These are phyloP conservation scores for Spodoptera picta DNA, from an alignment of 2,888 invertebrate species.

Conservation along the genomic window DNA sequence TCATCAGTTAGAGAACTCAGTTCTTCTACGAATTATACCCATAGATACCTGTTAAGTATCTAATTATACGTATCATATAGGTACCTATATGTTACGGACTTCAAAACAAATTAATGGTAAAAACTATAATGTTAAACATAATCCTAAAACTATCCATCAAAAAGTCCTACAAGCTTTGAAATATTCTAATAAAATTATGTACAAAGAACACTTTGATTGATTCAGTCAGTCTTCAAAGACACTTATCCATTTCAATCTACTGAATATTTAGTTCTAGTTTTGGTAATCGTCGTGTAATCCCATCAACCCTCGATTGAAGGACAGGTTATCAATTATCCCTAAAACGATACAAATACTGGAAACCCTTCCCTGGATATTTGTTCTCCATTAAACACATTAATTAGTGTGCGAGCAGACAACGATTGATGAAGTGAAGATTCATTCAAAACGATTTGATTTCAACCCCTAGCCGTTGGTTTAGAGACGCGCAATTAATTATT, in stretches of 20 bases:
- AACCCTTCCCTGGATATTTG: constrained; percentile 57
- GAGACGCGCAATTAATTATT: constrained; percentile 5
- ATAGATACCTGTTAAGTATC: too few relatives aligned
- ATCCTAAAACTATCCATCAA: too few relatives aligned
- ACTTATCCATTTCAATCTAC: constrained; percentile 6
- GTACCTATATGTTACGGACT: not conserved
- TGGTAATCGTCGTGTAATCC: constrained; percentile 17
- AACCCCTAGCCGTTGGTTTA: constrained; percentile 16
- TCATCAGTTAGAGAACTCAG: too few relatives aligned
- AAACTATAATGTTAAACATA: too few relatives aligned
- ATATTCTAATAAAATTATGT: too few relatives aligned
- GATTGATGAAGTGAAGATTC: constrained; percentile 62
- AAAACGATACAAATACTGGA: constrained; percentile 51
- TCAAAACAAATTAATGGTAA: constrained; percentile 55
- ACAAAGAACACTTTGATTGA: too few relatives aligned
- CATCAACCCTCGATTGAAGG: constrained; percentile 18
- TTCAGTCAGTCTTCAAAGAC: too few relatives aligned
- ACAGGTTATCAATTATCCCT: constrained; percentile 53
- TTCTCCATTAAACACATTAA: constrained; percentile 64
- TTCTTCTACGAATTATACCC: too few relatives aligned
- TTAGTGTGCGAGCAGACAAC: constrained; percentile 56
- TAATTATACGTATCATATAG: too few relatives aligned
- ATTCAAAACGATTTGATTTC: constrained; percentile 61
- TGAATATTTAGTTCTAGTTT: not conserved
- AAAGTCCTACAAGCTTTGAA: too few relatives aligned